Evolutionary conservation across 1,140 invertebrate species (phyloP).

Genomic region (Macrosteles quadrilineatus): DNA sequence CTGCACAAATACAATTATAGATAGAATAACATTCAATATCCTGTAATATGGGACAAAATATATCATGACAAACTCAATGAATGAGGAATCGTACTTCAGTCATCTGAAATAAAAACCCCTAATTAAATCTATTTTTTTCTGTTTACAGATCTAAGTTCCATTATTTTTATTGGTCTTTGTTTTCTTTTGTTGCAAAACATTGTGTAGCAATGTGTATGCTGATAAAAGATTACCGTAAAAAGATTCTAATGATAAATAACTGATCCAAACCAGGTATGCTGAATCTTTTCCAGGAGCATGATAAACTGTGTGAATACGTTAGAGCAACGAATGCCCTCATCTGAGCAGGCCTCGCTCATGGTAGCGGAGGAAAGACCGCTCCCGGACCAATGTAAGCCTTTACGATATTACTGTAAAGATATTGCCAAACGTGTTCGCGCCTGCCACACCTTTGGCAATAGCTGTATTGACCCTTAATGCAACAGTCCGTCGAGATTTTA

Average conservation of each 20-base stretch:
- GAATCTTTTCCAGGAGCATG: slow-evolving; percentile 70
- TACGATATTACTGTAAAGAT: neutral
- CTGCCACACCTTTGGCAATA: neutral
- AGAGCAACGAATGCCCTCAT: slow-evolving; percentile 72
- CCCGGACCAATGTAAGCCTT: slow-evolving; percentile 76
- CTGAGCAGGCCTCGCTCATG: slow-evolving; percentile 72
- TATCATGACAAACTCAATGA: too few species aligned
- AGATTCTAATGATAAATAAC: slow-evolving; percentile 31
- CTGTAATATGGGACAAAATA: too few species aligned
- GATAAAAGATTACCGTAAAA: neutral
- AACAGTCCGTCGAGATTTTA: slow-evolving; percentile 14
- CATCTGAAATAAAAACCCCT: too few species aligned
- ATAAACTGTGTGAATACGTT: slow-evolving; percentile 82
- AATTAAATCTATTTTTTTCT: too few species aligned
- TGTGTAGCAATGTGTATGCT: too few species aligned
- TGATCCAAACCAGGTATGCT: slow-evolving; percentile 43
- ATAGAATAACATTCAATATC: too few species aligned
- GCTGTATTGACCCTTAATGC: neutral
- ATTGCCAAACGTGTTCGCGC: neutral
- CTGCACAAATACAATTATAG: too few species aligned
- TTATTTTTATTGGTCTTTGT: too few species aligned
- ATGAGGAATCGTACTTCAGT: too few species aligned
- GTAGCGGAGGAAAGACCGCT: slow-evolving; percentile 76
- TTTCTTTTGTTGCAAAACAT: too few species aligned
- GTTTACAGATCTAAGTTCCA: too few species aligned